phyloP scores from a whole-genome alignment of 2,113 vertebrate species.

The Strix aluco region DNA sequence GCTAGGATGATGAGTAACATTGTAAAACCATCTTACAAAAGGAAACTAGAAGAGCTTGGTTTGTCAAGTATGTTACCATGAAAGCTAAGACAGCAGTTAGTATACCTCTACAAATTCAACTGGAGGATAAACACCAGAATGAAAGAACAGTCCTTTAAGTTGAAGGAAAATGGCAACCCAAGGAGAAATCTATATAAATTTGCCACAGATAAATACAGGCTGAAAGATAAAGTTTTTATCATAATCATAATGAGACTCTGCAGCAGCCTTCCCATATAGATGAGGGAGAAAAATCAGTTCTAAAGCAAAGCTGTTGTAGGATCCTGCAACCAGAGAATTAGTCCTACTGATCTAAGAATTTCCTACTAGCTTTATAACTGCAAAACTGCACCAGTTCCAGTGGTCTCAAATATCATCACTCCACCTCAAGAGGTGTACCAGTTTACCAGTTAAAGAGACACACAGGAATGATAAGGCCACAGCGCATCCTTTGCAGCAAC shows the following conservation, averaged over 20 bases:
- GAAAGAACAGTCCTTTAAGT: not conserved
- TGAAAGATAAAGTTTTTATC: not conserved
- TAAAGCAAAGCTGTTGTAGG: not conserved
- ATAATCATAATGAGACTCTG: not conserved
- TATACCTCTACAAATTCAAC: not conserved
- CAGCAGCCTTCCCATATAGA: not conserved
- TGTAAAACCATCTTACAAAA: not conserved
- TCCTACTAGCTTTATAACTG: not conserved
- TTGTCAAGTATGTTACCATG: not conserved
- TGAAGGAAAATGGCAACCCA: not conserved
- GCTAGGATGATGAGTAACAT: not conserved
- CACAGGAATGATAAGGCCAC: not conserved
- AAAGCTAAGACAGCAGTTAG: not conserved
- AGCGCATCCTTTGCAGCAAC: not conserved
- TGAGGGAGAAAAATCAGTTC: not conserved
- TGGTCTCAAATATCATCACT: not conserved
- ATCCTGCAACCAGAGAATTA: not conserved
- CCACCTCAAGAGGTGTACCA: not conserved
- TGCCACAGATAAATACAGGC: not conserved
- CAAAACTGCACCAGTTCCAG: not conserved
- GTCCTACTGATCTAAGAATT: not conserved
- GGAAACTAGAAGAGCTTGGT: not conserved
- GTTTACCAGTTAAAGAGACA: not conserved
- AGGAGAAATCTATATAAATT: not conserved
- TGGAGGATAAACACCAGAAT: not conserved